Conservation (phyloP, 2,797 vertebrate species). For the Sebastes iracundus region DNA sequence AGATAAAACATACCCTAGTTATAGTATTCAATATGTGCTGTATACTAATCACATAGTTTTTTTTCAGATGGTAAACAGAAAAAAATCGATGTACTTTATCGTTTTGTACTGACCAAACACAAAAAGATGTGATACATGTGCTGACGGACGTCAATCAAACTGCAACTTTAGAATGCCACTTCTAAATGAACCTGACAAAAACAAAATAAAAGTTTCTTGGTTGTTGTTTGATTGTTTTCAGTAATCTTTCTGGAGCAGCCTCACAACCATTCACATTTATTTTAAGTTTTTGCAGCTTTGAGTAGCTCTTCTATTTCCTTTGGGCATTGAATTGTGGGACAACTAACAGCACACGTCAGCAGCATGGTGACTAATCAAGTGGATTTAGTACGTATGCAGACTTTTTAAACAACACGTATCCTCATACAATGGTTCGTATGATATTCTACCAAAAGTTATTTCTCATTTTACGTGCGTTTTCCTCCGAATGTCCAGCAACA, state of each 20-base stretch:
- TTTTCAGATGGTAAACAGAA: not conserved
- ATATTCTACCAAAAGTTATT: too few relatives aligned
- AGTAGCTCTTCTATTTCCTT: not conserved
- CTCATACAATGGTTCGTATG: too few relatives aligned
- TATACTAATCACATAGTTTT: not conserved
- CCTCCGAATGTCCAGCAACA: too few relatives aligned
- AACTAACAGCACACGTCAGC: not conserved
- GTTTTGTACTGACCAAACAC: not conserved
- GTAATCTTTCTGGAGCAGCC: not conserved
- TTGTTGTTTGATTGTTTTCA: not conserved
- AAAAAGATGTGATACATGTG: not conserved
- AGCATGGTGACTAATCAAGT: not conserved
- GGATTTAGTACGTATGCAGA: not conserved
- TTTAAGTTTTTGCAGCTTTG: not conserved
- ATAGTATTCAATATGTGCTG: not conserved
- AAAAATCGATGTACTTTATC: fast-evolving
- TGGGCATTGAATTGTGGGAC: not conserved
- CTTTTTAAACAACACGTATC: not conserved
- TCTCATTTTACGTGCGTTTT: too few relatives aligned
- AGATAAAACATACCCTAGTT: too few relatives aligned
- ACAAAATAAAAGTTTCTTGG: not conserved
- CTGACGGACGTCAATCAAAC: too few relatives aligned
- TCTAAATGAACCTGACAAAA: too few relatives aligned
- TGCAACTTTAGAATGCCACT: too few relatives aligned
- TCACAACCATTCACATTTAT: not conserved